Evolutionary conservation across 2,797 vertebrate genomes (phyloP).

Genomic region (Anguilla megastoma): DNA sequence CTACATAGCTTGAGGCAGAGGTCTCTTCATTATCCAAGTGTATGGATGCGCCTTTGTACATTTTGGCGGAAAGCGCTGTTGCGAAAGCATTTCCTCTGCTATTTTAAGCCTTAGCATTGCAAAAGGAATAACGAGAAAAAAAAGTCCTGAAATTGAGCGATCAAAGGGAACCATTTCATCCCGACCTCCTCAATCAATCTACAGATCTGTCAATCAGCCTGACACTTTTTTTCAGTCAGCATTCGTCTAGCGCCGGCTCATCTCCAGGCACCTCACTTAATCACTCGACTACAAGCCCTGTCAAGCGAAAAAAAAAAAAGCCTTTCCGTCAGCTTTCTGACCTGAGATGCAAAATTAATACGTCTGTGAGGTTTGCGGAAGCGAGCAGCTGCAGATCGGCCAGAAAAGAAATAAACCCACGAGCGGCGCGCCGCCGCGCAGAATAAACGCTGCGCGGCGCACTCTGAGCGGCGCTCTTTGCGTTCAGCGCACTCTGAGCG

Average conservation of each 20-base stretch:
- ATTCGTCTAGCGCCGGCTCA: not conserved
- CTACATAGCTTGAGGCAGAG: constrained; percentile 54
- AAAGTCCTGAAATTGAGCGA: constrained; percentile 59
- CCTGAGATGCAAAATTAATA: constrained; percentile 15
- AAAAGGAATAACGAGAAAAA: constrained; percentile 45
- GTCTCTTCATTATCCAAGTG: constrained; percentile 50
- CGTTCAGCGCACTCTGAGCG: not conserved
- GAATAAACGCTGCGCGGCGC: not conserved
- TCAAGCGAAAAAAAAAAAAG: constrained; percentile 12
- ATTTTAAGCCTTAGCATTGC: constrained; percentile 58
- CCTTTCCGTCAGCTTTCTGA: constrained; percentile 15
- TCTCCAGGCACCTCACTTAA: constrained; percentile 6
- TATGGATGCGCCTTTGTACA: constrained; percentile 56
- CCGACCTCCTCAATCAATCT: constrained; percentile 22
- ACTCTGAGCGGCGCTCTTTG: not conserved
- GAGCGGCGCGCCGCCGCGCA: not conserved
- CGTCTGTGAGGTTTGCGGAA: not conserved
- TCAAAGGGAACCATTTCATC: constrained; percentile 56
- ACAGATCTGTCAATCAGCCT: constrained; percentile 25
- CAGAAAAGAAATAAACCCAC: not conserved
- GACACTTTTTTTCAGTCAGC: constrained; percentile 24
- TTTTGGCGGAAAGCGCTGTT: constrained; percentile 48
- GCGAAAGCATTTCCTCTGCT: constrained; percentile 46
- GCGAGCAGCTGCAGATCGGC: not conserved
- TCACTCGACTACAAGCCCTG: constrained; percentile 12